Evolutionary conservation across 2,113 vertebrate genomes (phyloP).

Genomic region (Periophthalmodon schlosseri): DNA sequence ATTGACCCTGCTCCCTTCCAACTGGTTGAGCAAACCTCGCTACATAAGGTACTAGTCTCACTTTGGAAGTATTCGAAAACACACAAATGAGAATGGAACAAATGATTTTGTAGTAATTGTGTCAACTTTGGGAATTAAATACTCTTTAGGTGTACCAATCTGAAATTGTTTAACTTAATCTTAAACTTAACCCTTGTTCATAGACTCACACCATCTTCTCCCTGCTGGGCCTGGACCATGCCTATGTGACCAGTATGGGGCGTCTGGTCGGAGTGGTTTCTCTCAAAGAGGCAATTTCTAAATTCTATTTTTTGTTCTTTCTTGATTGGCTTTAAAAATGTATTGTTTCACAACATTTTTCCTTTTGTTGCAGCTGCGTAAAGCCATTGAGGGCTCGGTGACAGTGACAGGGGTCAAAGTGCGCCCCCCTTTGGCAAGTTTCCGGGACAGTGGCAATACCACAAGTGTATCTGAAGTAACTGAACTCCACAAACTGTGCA

Average conservation of each 20-base stretch:
- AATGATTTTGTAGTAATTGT: neutral
- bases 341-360: neutral
- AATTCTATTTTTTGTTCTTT: neutral
- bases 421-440: conserved; percentile 93
- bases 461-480: conserved; percentile 89
- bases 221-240: conserved; percentile 93
- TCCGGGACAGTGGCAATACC: conserved; percentile 90
- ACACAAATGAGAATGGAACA: neutral
- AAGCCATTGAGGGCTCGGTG: conserved; percentile 95
- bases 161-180: neutral
- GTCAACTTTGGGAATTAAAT: neutral
- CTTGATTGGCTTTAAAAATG: neutral
- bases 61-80: neutral
- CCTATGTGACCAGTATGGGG: conserved; percentile 96
- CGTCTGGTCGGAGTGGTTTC: conserved; percentile 94
- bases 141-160: neutral
- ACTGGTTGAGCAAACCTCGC: conserved; percentile 93
- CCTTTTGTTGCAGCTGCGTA: conserved; percentile 83
- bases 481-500: conserved; percentile 91
- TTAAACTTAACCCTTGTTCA: conserved; percentile 30
- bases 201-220: conserved; percentile 99
- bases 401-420: conserved; percentile 94
- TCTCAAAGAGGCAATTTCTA: conserved; percentile 87
- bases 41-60: conserved; percentile 85
- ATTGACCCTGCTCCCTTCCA: conserved; percentile 97